Percentiles rank a stretch among this genome's conserved stretches.
Conservation (phyloP, 2,797 vertebrate genomes). For the Malacoraja senta region DNA sequence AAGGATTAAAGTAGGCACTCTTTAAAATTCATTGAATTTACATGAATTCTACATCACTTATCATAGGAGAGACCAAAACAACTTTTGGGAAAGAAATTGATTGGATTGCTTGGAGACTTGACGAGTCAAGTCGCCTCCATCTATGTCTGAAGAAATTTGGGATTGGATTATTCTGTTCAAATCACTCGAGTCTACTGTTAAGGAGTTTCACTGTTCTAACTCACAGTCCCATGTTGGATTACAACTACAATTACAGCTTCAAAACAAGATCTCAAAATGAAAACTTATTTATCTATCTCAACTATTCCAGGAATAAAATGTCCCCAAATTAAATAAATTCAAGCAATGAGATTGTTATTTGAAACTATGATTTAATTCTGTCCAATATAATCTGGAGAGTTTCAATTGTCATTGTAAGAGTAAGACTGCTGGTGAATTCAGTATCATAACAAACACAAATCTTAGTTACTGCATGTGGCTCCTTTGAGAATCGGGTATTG, state of each 20-base stretch:
- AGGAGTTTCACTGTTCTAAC: neutral
- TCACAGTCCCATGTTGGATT: no score
- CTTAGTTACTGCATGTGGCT: neutral
- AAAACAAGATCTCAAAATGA: neutral
- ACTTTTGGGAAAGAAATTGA: no score
- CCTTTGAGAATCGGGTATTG: neutral
- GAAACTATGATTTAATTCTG: neutral
- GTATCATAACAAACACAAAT: neutral
- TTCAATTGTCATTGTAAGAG: neutral
- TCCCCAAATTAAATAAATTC: neutral
- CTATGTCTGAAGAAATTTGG: no score
- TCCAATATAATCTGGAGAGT: constrained; percentile 1
- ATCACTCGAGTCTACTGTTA: neutral
- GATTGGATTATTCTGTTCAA: neutral
- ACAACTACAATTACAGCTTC: neutral
- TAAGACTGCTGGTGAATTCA: neutral
- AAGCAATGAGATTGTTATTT: neutral
- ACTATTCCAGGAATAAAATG: neutral
- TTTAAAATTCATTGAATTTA: neutral
- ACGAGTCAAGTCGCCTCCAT: no score
- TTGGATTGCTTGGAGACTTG: no score
- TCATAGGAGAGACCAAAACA: neutral
- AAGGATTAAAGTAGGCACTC: neutral
- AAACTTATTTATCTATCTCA: neutral
- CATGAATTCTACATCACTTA: neutral